Percentiles rank a stretch among this genome's conserved stretches.
These are phyloP conservation scores for Lamellibrachia luymesi DNA, from an alignment of 1,140 invertebrate genomes.

Conservation along the genomic window DNA sequence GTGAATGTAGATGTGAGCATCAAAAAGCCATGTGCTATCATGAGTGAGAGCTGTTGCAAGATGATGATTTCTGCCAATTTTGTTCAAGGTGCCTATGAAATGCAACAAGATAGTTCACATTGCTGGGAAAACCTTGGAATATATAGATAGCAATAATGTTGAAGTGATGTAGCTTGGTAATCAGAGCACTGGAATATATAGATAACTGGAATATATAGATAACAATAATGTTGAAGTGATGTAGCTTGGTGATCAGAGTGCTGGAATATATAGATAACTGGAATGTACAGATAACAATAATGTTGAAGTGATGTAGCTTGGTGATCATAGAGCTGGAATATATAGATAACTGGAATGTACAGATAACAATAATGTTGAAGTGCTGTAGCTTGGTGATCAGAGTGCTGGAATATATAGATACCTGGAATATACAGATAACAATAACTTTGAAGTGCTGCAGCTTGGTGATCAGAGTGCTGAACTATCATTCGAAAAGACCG, in stretches of 20 bases:
- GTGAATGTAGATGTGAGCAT: neutral
- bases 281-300: neutral
- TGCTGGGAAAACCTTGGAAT: neutral
- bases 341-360: neutral
- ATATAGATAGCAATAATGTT: neutral
- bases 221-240: neutral
- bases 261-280: neutral
- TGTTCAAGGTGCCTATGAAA: too few species aligned
- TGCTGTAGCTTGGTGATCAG: too few species aligned
- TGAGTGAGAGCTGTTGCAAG: neutral
- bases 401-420: too few species aligned
- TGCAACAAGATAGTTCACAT: neutral
- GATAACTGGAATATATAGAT: neutral
- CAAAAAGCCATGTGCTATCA: neutral
- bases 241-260: too few species aligned
- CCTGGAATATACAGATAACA: too few species aligned
- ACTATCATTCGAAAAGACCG: too few species aligned
- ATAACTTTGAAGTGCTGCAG: too few species aligned
- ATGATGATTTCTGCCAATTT: neutral
- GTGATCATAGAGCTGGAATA: too few species aligned
- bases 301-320: neutral
- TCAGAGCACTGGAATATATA: too few species aligned
- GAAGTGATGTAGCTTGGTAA: neutral
- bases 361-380: neutral
- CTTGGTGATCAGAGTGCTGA: too few species aligned